A percentile compares a stretch with the other conserved stretches of the same genome.
phyloP scores from a whole-genome alignment of 2,113 vertebrate genomes.

The Manacus vitellinus region DNA sequence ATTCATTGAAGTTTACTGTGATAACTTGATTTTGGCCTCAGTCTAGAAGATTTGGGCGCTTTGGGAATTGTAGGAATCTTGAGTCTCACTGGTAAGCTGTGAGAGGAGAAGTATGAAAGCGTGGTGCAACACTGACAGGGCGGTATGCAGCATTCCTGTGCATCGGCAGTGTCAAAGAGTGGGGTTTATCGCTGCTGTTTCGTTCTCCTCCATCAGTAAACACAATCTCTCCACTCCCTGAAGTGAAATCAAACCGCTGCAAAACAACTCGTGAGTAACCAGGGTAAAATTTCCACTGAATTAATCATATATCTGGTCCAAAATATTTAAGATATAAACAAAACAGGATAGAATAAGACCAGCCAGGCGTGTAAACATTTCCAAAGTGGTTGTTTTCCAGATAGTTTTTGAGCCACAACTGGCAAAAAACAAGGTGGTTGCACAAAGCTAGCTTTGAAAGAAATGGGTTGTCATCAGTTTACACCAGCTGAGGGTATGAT shows the following conservation, averaged over 20 bases:
- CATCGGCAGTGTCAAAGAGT: not conserved
- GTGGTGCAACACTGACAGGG: slow-evolving; percentile 1
- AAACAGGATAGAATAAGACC: slow-evolving; percentile 37
- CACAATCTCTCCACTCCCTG: slow-evolving; percentile 17
- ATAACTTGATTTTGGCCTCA: slow-evolving; percentile 38
- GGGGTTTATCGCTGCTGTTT: slow-evolving; percentile 35
- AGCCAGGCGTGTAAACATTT: slow-evolving; percentile 31
- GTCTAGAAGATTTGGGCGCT: not conserved
- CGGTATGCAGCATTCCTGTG: not conserved
- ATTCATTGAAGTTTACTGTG: not conserved
- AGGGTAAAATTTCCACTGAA: slow-evolving; percentile 49
- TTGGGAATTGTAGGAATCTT: not conserved
- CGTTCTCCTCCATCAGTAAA: slow-evolving; percentile 33
- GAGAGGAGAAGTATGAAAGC: not conserved
- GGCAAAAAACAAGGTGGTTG: not conserved
- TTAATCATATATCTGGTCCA: slow-evolving; percentile 38
- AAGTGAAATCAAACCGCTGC: slow-evolving; percentile 21
- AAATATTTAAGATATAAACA: slow-evolving; percentile 52
- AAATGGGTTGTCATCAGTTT: slow-evolving; percentile 32
- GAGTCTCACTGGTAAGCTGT: slow-evolving; percentile 1
- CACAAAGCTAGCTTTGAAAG: slow-evolving; percentile 41
- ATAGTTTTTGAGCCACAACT: slow-evolving; percentile 46
- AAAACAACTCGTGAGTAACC: not conserved
- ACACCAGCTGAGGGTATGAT: not conserved
- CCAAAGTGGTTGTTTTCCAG: slow-evolving; percentile 48